These are phyloP conservation scores for Tipula vernalis DNA, from an alignment of 2,888 invertebrate genomes.

Conservation along the genomic window DNA sequence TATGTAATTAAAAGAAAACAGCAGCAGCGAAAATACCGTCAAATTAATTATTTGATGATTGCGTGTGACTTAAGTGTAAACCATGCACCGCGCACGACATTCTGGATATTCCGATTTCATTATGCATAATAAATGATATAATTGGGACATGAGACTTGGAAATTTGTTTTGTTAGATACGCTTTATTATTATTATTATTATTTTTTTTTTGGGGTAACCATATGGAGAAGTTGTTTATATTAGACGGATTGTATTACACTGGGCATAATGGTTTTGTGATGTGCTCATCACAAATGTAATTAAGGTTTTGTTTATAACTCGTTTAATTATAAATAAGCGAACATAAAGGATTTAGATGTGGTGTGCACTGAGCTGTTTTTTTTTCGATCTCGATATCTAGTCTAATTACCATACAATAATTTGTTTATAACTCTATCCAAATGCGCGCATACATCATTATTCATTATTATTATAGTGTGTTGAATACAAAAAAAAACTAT, in stretches of 20 bases:
- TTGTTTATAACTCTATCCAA: not conserved
- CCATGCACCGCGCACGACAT: not conserved
- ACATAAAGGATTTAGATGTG: not conserved
- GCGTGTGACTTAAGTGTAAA: not conserved
- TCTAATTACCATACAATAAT: not conserved
- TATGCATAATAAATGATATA: not conserved
- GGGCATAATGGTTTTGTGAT: not conserved
- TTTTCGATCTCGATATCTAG: not conserved
- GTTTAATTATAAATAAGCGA: not conserved
- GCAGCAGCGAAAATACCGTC: not conserved
- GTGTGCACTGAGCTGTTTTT: not conserved
- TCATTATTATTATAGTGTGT: too few species aligned
- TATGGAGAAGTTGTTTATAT: not conserved
- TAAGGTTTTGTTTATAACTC: not conserved
- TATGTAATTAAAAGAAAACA: not conserved
- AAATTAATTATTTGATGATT: not conserved
- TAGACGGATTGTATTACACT: not conserved
- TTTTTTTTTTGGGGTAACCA: not conserved
- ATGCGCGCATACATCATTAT: not conserved
- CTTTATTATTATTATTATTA: not conserved
- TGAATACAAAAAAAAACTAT: not conserved
- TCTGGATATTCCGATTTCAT: not conserved
- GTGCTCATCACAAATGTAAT: not conserved
- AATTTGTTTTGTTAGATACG: not conserved
- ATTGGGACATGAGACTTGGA: not conserved